A percentile compares a stretch with the other conserved stretches of the same genome.
phyloP scores from a whole-genome alignment of 35 echinoderm and acorn worm genomes.

The Acanthaster planci region DNA sequence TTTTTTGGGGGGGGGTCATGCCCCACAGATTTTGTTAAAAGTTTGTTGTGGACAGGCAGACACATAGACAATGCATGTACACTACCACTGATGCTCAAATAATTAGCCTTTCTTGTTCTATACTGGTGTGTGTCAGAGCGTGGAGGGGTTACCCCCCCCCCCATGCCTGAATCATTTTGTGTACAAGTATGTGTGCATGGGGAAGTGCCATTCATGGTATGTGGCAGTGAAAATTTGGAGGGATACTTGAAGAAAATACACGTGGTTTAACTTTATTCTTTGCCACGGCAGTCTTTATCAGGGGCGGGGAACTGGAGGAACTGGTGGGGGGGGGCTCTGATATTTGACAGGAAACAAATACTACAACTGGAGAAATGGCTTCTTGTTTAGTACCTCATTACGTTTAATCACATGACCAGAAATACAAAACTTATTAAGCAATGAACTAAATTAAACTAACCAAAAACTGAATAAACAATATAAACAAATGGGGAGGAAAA shows the following conservation, averaged over 20 bases:
- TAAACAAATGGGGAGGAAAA: slow-evolving; percentile 10
- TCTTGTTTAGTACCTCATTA: slow-evolving; percentile 29
- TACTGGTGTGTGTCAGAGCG: too few species aligned
- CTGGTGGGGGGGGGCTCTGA: background rate
- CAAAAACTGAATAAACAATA: background rate
- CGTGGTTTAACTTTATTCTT: background rate
- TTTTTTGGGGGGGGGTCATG: too few species aligned
- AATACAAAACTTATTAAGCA: slow-evolving; percentile 32
- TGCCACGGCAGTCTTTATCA: background rate
- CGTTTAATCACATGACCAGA: slow-evolving; percentile 31
- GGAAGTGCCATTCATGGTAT: background rate
- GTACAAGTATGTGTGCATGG: background rate
- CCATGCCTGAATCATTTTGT: too few species aligned
- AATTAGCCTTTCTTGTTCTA: too few species aligned
- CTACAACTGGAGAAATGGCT: background rate
- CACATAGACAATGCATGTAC: too few species aligned
- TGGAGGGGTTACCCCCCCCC: too few species aligned
- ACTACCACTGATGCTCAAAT: too few species aligned
- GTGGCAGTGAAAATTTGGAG: background rate
- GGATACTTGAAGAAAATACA: background rate
- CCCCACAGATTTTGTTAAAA: too few species aligned
- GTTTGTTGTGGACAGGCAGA: too few species aligned
- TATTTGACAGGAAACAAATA: background rate
- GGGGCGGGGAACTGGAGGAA: background rate
- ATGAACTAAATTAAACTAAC: slow-evolving; percentile 3